Base-by-base conservation (phyloP, 2,113 vertebrate genomes). In the cattle (Bos taurus) region DNA sequence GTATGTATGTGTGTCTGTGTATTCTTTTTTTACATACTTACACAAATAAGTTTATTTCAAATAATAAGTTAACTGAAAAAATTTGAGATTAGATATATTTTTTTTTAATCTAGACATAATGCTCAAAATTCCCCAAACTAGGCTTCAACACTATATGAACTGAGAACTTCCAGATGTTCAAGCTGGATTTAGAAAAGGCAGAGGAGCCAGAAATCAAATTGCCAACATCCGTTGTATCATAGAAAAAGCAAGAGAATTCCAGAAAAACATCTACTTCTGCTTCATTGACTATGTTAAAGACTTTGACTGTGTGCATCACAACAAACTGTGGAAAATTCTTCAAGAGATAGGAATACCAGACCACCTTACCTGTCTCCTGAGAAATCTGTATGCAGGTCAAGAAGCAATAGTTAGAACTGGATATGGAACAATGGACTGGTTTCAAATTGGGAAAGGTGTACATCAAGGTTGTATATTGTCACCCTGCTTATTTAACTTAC, bases 31-130 rank as follows among this genome's bases (percentile, higher is more conserved):
- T 33, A 77, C 4, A 94, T 83, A 82, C n/a, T 91, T 96, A 90
- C 4, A 90, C 30, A 94, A 71, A 83, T 6, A 93, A 97, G 77
- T 60, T 57, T 82, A 64, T 78, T 90, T 96, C n/a, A 93, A 83
- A 94, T 62, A 96, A 90, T 40, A 89, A 95, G 95, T 59, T 54
- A 94, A 86, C 25, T 95, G n/a, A 43, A 85, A 94, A 92, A 83
- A 33, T 43, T 57, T 95, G 74, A 95, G 95, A 96, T 91, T 5
- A 94, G 60, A 43, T 74, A 43, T 40, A 7, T 77, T 14, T 77
- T 64, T 64, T 77, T 77, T 26, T 2, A 77, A 77, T 43, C 71
- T 77, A 77, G 71, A 77, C 23, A 77, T 77, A 77, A 43, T 40
- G 40, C 23, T 77, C n/a, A 74, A 40, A 74, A 74, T 74, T 40